Evolutionary conservation across 2,113 vertebrate genomes (phyloP).

Genomic region (Malaclemys terrapin): DNA sequence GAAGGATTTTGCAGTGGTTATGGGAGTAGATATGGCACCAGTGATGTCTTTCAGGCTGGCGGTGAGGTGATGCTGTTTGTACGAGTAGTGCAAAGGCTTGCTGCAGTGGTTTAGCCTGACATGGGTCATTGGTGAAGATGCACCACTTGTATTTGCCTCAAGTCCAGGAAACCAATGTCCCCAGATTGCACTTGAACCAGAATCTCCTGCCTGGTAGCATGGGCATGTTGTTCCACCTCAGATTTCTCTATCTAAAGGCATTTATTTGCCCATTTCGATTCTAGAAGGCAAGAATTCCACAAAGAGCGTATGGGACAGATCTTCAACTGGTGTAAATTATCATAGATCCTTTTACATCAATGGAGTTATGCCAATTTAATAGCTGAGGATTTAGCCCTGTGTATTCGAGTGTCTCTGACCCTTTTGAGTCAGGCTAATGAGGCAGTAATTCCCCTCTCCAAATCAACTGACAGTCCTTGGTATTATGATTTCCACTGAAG

Average conservation of each 20-base stretch:
- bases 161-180: not conserved
- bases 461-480: not conserved
- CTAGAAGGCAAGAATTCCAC: not conserved
- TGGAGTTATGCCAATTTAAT: too few relatives aligned
- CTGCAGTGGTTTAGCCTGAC: not conserved
- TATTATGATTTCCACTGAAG: not conserved
- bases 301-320: too few relatives aligned
- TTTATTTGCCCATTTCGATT: not conserved
- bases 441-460: not conserved
- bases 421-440: not conserved
- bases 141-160: not conserved
- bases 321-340: too few relatives aligned
- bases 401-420: too few relatives aligned
- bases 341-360: too few relatives aligned
- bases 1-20: not conserved
- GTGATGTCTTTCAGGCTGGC: not conserved
- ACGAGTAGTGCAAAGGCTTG: not conserved
- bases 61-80: not conserved
- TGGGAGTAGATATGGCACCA: not conserved
- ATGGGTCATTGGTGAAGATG: not conserved
- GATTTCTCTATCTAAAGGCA: not conserved
- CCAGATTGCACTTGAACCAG: not conserved
- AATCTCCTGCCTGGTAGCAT: not conserved
- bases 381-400: too few relatives aligned
- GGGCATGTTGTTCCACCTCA: not conserved